A percentile compares a stretch with the other conserved stretches of the same genome.
Evolutionary conservation across 2,888 invertebrate genomes (phyloP).

Genomic region (Muscina levida): DNA sequence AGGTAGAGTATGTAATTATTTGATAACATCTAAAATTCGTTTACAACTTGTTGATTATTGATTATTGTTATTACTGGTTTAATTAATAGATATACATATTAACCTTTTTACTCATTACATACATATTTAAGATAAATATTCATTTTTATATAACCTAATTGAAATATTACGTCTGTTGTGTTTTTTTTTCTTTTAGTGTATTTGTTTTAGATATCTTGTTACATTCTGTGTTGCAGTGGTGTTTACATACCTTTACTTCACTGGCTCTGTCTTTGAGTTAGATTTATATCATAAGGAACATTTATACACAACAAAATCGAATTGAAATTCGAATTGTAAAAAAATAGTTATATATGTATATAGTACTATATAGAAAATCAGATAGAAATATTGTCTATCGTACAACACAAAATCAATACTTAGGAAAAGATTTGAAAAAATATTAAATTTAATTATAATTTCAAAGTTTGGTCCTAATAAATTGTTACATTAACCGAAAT

Average conservation of each 20-base stretch:
- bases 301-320: conserved; percentile 28
- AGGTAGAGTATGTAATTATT: conserved; percentile 19
- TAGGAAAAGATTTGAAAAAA: no score
- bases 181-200: conserved; percentile 6
- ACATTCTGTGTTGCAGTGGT: background rate
- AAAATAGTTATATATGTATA: no score
- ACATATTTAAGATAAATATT: background rate
- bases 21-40: conserved; percentile 39
- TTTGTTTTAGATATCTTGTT: conserved; percentile 1
- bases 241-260: conserved; percentile 40
- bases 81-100: conserved; percentile 9
- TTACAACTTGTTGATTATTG: conserved; percentile 40
- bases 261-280: conserved; percentile 30
- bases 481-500: no score
- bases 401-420: no score
- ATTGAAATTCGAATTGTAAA: background rate
- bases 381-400: no score
- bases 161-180: background rate
- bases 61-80: background rate
- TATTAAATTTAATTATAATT: no score
- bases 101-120: no score
- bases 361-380: no score
- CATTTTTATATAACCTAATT: no score
- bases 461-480: no score
- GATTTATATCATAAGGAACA: conserved; percentile 19